Conservation (phyloP, 2,888 invertebrate species). For the Crocallis elinguaria region DNA sequence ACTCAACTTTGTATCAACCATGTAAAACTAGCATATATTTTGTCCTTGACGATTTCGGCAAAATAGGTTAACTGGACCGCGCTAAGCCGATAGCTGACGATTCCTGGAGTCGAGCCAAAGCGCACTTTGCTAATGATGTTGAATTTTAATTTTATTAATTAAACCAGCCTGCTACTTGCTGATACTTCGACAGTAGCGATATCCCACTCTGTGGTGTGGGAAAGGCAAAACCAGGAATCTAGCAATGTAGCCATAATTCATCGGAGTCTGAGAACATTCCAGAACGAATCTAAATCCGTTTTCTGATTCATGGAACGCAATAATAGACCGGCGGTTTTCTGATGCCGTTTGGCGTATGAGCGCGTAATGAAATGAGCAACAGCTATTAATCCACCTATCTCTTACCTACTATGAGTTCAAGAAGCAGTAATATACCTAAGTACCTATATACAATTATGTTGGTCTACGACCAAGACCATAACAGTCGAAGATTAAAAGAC, state of each 20-base stretch:
- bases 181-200: slow-evolving; percentile 34
- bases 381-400: neutral
- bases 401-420: too few relatives aligned
- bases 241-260: slow-evolving; percentile 46
- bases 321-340: slow-evolving; percentile 52
- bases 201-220: slow-evolving; percentile 34
- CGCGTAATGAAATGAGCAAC: slow-evolving; percentile 13
- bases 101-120: slow-evolving; percentile 65
- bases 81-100: slow-evolving; percentile 57
- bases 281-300: slow-evolving; percentile 56
- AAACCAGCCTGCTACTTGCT: slow-evolving; percentile 48
- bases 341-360: slow-evolving; percentile 35
- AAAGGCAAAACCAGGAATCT: slow-evolving; percentile 40
- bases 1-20: neutral
- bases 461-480: too few relatives aligned
- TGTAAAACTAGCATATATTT: slow-evolving; percentile 33
- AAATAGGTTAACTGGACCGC: slow-evolving; percentile 70
- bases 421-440: neutral
- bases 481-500: too few relatives aligned
- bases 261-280: slow-evolving; percentile 56
- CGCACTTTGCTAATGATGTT: slow-evolving; percentile 59
- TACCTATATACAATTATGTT: too few relatives aligned
- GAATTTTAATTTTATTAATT: slow-evolving; percentile 65
- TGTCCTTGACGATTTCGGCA: slow-evolving; percentile 56
- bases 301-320: slow-evolving; percentile 63